These are phyloP conservation scores for Girardinichthys multiradiatus DNA, from an alignment of 2,113 vertebrate species.

Conservation along the genomic window DNA sequence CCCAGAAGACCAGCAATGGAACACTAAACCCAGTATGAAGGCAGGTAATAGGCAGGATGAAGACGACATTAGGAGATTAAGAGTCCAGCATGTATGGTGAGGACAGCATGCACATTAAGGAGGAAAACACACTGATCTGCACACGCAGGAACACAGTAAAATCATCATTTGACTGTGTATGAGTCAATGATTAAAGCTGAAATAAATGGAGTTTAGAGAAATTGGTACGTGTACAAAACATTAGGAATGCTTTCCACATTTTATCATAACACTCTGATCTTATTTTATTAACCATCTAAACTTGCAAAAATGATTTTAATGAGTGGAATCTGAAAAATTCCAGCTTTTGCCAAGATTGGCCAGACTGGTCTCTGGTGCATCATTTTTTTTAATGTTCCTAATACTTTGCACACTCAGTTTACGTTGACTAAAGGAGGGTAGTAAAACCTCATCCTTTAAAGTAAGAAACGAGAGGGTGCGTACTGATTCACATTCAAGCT, in stretches of 20 bases:
- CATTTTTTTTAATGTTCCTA: slow-evolving; percentile 27
- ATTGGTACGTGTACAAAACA: slow-evolving; percentile 52
- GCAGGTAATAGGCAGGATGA: not conserved
- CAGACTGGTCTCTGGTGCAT: not conserved
- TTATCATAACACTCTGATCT: not conserved
- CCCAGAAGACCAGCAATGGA: slow-evolving; percentile 3
- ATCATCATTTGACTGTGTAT: slow-evolving; percentile 51
- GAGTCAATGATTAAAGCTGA: slow-evolving; percentile 50
- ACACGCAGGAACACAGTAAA: slow-evolving; percentile 50
- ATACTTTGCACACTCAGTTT: slow-evolving; percentile 45
- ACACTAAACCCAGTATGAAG: slow-evolving; percentile 5
- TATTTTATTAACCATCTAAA: not conserved
- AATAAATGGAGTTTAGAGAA: slow-evolving; percentile 47
- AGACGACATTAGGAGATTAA: slow-evolving; percentile 36
- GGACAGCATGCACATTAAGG: slow-evolving; percentile 45
- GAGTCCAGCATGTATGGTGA: slow-evolving; percentile 30
- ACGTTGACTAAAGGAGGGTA: slow-evolving; percentile 34
- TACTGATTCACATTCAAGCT: slow-evolving; percentile 83
- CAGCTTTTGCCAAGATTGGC: not conserved
- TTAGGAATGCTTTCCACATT: slow-evolving; percentile 43
- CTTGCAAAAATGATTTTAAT: not conserved
- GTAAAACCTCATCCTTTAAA: slow-evolving; percentile 64
- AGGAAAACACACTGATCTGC: slow-evolving; percentile 47
- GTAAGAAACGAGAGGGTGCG: slow-evolving; percentile 63
- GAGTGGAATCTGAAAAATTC: not conserved